A percentile compares a stretch with the other conserved stretches of the same genome.
Evolutionary conservation across 1,140 invertebrate species (phyloP).

Genomic region (Leguminivora glycinivorella): DNA sequence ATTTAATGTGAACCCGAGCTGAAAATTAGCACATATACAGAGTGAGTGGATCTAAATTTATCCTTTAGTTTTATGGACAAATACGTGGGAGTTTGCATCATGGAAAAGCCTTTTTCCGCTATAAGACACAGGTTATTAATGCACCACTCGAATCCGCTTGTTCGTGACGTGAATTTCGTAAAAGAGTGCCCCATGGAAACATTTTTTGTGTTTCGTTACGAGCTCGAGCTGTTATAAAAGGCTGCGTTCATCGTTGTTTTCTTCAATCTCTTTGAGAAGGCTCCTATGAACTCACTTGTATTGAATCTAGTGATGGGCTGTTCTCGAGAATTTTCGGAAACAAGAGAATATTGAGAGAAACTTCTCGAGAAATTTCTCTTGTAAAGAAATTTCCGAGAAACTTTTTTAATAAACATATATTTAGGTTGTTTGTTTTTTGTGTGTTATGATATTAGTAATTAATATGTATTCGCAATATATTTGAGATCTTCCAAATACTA

Average conservation of each 20-base stretch:
- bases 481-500: no score
- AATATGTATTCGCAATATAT: no score
- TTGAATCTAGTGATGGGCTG: not conserved
- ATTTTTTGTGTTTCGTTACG: slow-evolving; percentile 3
- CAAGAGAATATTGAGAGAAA: no score
- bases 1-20: slow-evolving; percentile 11
- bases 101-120: slow-evolving; percentile 3
- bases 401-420: no score
- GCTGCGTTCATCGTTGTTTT: not conserved
- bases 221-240: not conserved
- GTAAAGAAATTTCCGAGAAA: no score
- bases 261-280: not conserved
- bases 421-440: no score
- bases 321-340: no score
- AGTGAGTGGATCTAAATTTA: slow-evolving; percentile 43
- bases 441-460: no score
- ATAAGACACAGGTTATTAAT: slow-evolving; percentile 20
- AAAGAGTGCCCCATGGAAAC: not conserved
- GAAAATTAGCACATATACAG: slow-evolving; percentile 24
- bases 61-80: slow-evolving; percentile 14
- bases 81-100: slow-evolving; percentile 2
- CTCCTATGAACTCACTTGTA: not conserved
- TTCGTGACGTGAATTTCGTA: not conserved
- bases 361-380: no score
- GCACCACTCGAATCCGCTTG: not conserved